Evolutionary conservation across 2,888 invertebrate species (phyloP).

Genomic region (Meandrusa payeni): DNA sequence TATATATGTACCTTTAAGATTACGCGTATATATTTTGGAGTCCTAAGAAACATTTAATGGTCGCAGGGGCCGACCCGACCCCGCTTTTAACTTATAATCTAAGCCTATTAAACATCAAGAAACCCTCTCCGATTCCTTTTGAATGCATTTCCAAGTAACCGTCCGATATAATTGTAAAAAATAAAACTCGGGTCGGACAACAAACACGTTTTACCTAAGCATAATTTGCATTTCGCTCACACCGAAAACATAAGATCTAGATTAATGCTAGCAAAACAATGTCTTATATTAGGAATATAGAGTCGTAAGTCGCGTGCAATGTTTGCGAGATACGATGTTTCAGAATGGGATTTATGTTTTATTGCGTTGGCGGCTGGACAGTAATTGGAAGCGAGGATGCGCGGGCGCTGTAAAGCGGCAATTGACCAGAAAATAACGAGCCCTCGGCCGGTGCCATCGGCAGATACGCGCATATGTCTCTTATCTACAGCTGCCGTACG

Average conservation of each 20-base stretch:
- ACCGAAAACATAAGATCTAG: conserved; percentile 26
- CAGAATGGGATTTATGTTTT: conserved; percentile 45
- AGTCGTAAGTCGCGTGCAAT: conserved; percentile 30
- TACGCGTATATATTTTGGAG: too few relatives aligned
- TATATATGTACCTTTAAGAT: too few relatives aligned
- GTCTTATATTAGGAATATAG: conserved; percentile 18
- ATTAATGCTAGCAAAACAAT: conserved; percentile 21
- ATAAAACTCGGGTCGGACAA: conserved; percentile 73
- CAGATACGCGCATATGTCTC: conserved; percentile 49
- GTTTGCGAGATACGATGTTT: conserved; percentile 38
- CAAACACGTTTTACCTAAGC: conserved; percentile 78
- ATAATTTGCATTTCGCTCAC: conserved; percentile 67
- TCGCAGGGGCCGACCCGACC: conserved; percentile 48
- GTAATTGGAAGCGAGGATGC: conserved; percentile 80
- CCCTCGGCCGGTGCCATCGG: conserved; percentile 53
- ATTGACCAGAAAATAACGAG: conserved; percentile 81
- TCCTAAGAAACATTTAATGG: conserved; percentile 66
- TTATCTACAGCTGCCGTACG: conserved; percentile 68
- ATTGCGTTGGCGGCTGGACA: conserved; percentile 74
- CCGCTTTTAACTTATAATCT: conserved; percentile 78
- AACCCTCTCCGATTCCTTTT: conserved; percentile 69
- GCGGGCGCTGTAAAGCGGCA: conserved; percentile 77
- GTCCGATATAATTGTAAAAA: conserved; percentile 78
- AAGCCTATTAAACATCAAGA: conserved; percentile 76
- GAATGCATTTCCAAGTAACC: conserved; percentile 80